Evolutionary conservation across 2,888 invertebrate species (phyloP), one percentile per base, ranked within the genome.

Genomic region (Volucella bombylans): DNA sequence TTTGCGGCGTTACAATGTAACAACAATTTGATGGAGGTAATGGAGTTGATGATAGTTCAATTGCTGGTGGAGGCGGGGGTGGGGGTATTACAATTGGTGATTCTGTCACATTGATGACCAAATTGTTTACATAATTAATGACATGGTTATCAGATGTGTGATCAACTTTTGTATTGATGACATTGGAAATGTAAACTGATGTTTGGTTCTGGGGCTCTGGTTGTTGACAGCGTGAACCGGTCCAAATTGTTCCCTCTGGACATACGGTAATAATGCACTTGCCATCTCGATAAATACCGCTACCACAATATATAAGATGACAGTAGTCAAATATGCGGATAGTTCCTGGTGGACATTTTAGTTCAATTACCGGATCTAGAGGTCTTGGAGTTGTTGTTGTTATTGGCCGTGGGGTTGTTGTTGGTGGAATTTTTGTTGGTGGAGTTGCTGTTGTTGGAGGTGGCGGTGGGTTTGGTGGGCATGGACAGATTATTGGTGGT

Each of bases 221-320:
- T 0, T 59, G 31, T 1, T 87, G 74, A 64, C 90, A 90, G 1
- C 59, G 82, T 12, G 62, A 68, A 1, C 88, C 90, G 1, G 79
- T 88, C 90, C 90, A 90, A 43, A 79, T 43, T 2, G 88, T 88
- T 23, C 90, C 89, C 0, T 64, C 38, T 1, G 90, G 89, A 55
- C 90, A 90, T 8, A 68, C 67, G 0, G 87, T 78, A 11, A 78
- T 69, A 18, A 88, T 87, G 54, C 90, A 90, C 1, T 78, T 86
- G 1, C 87, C 87, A 1, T 86, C 61, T 3, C 23, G 9, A 62
- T 87, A 88, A 18, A 88, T 67, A 9, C 88, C 87, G 0, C 43
- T 71, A 4, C 87, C 87, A 50, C 90, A 90, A 69, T 88, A 88
- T 4, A 90, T 49, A n/a, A 88, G 38, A n/a, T 87, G 88, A 11